Conservation (phyloP, 2,888 invertebrate species). For the Macrophya annulata region DNA sequence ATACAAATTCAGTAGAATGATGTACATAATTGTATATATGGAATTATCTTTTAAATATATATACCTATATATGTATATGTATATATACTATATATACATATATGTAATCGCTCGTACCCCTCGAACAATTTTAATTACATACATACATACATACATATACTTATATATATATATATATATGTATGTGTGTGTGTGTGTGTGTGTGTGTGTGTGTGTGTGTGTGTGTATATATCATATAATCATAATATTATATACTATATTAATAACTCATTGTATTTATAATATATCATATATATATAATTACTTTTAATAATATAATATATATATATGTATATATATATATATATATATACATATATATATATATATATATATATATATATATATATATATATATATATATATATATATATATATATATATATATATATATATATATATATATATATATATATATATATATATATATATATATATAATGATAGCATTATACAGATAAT, state of each 20-base stretch:
- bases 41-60: conserved; percentile 21
- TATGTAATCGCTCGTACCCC: not conserved
- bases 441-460: conserved; percentile 44
- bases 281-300: conserved; percentile 39
- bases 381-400: conserved; percentile 37
- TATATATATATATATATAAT: conserved; percentile 28
- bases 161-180: conserved; percentile 33
- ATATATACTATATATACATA: not conserved
- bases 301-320: conserved; percentile 44
- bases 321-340: not conserved
- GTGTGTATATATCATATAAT: not conserved
- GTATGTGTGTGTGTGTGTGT: not conserved
- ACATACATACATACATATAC: too few relatives aligned
- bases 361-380: conserved; percentile 9
- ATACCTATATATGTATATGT: conserved; percentile 13
- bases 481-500: conserved; percentile 71
- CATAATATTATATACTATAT: conserved; percentile 25
- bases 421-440: conserved; percentile 38
- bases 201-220: too few relatives aligned
- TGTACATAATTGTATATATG: conserved; percentile 21
- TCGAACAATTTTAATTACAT: too few relatives aligned
- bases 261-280: conserved; percentile 42
- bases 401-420: conserved; percentile 41
- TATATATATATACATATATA: not conserved
- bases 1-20: conserved; percentile 41